Conservation (phyloP, 2,113 vertebrate species). For the Malurus melanocephalus region DNA sequence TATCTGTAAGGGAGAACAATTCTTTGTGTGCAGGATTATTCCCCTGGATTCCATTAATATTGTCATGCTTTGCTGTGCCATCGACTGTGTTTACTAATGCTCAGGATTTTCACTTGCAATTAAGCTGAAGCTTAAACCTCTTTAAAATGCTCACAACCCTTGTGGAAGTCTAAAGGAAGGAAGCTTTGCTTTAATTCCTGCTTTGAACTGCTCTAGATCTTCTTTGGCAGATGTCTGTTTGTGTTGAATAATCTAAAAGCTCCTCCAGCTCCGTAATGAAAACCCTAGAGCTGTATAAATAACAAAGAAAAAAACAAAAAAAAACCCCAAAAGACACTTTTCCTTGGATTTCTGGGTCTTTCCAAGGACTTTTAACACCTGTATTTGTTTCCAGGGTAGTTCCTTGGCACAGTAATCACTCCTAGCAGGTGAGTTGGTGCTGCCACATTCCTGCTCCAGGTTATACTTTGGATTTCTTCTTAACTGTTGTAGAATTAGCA, state of each 20-base stretch:
- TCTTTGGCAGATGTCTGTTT: conserved; percentile 8
- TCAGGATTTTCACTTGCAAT: conserved; percentile 25
- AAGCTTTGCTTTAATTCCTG: conserved; percentile 41
- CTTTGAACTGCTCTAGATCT: not conserved
- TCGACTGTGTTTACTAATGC: not conserved
- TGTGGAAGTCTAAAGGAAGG: not conserved
- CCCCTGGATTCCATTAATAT: not conserved
- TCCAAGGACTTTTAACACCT: not conserved
- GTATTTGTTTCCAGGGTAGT: not conserved
- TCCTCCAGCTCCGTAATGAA: not conserved
- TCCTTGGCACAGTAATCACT: not conserved
- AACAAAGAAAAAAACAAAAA: not conserved
- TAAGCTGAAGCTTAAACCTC: conserved; percentile 54
- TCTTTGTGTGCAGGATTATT: not conserved
- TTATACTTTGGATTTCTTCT: not conserved
- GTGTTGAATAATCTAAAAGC: not conserved
- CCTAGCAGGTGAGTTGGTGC: not conserved
- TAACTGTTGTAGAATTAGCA: not conserved
- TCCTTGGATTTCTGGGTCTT: not conserved
- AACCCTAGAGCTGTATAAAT: not conserved
- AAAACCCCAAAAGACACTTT: not conserved
- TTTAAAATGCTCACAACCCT: conserved; percentile 23
- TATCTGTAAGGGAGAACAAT: not conserved
- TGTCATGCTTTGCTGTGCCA: not conserved
- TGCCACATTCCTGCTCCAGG: not conserved